Percentiles rank a stretch among this genome's conserved stretches.
phyloP scores from a whole-genome alignment of 2,888 invertebrate species.

The Pilophorus perplexus region DNA sequence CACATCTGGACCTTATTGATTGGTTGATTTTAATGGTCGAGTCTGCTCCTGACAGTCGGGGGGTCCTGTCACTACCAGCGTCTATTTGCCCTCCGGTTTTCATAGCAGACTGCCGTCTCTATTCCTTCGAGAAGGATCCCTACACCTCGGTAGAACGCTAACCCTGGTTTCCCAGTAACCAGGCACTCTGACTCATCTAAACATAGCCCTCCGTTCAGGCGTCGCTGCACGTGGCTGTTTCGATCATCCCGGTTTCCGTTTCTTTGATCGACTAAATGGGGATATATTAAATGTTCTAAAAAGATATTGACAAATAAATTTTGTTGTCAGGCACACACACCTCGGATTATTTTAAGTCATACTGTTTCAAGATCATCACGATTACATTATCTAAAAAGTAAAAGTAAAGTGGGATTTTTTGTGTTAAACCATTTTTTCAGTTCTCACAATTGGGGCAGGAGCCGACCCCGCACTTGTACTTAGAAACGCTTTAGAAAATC shows the following conservation, averaged over 20 bases:
- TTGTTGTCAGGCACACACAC: too few relatives aligned
- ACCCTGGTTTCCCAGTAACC: constrained; percentile 1
- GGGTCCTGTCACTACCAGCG: constrained; percentile 35
- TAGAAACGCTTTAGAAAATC: too few relatives aligned
- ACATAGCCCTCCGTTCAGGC: constrained; percentile 16
- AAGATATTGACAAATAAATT: too few relatives aligned
- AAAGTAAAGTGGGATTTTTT: too few relatives aligned
- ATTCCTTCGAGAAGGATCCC: not conserved
- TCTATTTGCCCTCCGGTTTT: constrained; percentile 35
- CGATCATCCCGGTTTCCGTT: not conserved
- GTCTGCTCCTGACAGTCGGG: constrained; percentile 34
- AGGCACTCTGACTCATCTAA: constrained; percentile 21
- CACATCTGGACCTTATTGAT: constrained; percentile 42
- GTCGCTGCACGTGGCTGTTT: constrained; percentile 8
- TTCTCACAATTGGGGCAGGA: too few relatives aligned
- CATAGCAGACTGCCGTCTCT: not conserved
- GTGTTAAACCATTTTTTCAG: too few relatives aligned
- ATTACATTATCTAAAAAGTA: too few relatives aligned
- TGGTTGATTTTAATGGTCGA: constrained; percentile 41
- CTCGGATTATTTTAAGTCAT: too few relatives aligned
- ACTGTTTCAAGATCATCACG: too few relatives aligned
- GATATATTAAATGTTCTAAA: too few relatives aligned
- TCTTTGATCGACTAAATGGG: constrained; percentile 17
- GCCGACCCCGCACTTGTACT: too few relatives aligned
- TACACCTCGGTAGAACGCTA: constrained; percentile 11